phyloP scores from a whole-genome alignment of 2,888 invertebrate species.

The Macroteleia sp. region DNA sequence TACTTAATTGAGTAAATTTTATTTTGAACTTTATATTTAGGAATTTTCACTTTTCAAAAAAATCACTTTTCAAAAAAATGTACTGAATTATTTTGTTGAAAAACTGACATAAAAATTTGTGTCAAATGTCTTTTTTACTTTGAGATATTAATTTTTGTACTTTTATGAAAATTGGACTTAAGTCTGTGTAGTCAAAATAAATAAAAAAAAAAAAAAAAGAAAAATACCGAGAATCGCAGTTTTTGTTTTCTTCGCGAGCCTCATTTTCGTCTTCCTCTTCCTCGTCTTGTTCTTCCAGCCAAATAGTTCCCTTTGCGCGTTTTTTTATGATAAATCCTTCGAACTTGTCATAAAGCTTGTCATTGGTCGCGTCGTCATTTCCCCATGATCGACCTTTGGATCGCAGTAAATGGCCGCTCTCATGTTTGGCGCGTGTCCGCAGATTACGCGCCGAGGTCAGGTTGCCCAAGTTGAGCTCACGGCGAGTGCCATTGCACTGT shows the following conservation, averaged over 20 bases:
- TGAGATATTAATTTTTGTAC: too few species aligned
- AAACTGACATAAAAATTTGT: too few species aligned
- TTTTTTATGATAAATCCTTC: constrained; percentile 81
- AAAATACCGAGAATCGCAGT: constrained; percentile 16
- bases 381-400: constrained; percentile 80
- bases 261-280: constrained; percentile 65
- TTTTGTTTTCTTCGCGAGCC: constrained; percentile 50
- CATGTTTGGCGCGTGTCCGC: constrained; percentile 80
- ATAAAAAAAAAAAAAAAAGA: too few species aligned
- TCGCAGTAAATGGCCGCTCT: constrained; percentile 80
- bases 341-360: constrained; percentile 77
- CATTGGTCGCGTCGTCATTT: constrained; percentile 73
- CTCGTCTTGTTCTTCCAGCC: constrained; percentile 78
- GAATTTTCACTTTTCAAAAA: too few species aligned
- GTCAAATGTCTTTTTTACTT: too few species aligned
- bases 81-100: too few species aligned
- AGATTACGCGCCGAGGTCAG: constrained; percentile 80
- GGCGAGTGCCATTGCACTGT: constrained; percentile 80
- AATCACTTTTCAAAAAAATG: too few species aligned
- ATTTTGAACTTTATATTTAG: too few species aligned
- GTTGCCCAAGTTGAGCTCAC: constrained; percentile 76
- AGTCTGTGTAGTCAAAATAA: too few species aligned
- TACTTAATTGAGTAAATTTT: too few species aligned
- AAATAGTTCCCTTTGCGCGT: constrained; percentile 81
- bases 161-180: too few species aligned